These are phyloP conservation scores for Ips nitidus DNA, from an alignment of 1,140 invertebrate species.

Conservation along the genomic window DNA sequence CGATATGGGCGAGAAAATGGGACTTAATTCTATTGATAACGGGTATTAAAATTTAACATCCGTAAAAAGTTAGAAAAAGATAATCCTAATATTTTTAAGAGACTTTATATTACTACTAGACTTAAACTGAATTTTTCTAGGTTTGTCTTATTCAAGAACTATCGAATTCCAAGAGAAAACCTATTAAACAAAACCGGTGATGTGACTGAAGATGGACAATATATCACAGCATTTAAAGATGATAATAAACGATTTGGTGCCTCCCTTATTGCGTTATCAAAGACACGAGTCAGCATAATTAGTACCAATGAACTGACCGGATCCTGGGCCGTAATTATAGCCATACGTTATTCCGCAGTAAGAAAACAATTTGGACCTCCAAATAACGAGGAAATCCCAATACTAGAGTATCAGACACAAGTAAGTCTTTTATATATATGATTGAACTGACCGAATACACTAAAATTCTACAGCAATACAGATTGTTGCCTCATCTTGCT, in stretches of 20 bases:
- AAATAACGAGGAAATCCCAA: slow-evolving; percentile 71
- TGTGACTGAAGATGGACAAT: slow-evolving; percentile 81
- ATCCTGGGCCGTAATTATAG: slow-evolving; percentile 75
- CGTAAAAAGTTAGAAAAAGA: neutral
- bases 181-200: slow-evolving; percentile 86
- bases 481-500: slow-evolving; percentile 88
- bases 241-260: slow-evolving; percentile 76
- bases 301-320: slow-evolving; percentile 72
- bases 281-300: slow-evolving; percentile 73
- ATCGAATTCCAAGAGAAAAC: slow-evolving; percentile 76
- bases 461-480: slow-evolving; percentile 73
- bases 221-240: slow-evolving; percentile 75
- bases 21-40: slow-evolving; percentile 87
- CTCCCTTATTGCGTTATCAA: slow-evolving; percentile 81
- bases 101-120: neutral
- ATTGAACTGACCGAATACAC: too few relatives aligned
- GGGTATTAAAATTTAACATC: slow-evolving; percentile 56
- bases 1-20: slow-evolving; percentile 88
- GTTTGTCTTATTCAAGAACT: slow-evolving; percentile 88
- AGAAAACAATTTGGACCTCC: slow-evolving; percentile 83
- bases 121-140: slow-evolving; percentile 51
- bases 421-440: slow-evolving; percentile 52
- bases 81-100: too few relatives aligned
- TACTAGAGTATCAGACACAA: slow-evolving; percentile 90
- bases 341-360: slow-evolving; percentile 86